Evolutionary conservation across 2,797 vertebrate genomes (phyloP).

Genomic region (Chromobotia macracanthus): DNA sequence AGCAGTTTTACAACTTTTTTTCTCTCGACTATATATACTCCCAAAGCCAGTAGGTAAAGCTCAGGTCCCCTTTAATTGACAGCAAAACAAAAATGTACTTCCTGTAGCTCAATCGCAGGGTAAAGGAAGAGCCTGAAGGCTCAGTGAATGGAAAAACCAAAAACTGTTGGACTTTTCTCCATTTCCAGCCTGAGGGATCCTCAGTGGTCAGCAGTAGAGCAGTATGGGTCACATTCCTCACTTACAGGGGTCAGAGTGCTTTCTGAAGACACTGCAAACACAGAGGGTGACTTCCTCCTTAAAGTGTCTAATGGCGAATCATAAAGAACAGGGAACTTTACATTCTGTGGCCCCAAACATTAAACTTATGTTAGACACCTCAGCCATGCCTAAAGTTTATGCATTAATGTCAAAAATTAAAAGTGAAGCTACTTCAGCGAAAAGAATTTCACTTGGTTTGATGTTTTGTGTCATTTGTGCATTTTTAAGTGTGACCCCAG

Average conservation of each 20-base stretch:
- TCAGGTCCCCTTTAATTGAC: neutral
- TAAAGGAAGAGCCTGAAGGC: neutral
- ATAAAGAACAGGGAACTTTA: conserved; percentile 32
- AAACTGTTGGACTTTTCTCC: conserved; percentile 60
- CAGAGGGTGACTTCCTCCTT: conserved; percentile 68
- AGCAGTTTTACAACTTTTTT: too few relatives aligned
- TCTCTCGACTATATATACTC: too few relatives aligned
- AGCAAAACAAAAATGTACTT: neutral
- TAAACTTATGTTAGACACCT: neutral
- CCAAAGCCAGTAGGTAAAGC: too few relatives aligned
- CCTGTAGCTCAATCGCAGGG: neutral
- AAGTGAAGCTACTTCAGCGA: too few relatives aligned
- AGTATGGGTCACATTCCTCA: conserved; percentile 79
- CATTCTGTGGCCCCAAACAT: conserved; percentile 8
- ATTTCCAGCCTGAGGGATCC: conserved; percentile 66
- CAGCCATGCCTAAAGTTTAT: neutral
- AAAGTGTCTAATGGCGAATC: conserved; percentile 43
- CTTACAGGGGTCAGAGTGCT: conserved; percentile 74
- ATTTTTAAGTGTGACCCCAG: neutral
- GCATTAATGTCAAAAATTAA: too few relatives aligned
- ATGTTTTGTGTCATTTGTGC: neutral
- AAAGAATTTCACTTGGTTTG: neutral
- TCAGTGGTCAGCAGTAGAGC: conserved; percentile 73
- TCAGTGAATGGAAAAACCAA: conserved; percentile 19
- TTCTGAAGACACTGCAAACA: conserved; percentile 72